Evolutionary conservation across 2,797 vertebrate genomes (phyloP), one percentile per base, ranked within the genome.

Genomic region (Tauraco hartlaubi): DNA sequence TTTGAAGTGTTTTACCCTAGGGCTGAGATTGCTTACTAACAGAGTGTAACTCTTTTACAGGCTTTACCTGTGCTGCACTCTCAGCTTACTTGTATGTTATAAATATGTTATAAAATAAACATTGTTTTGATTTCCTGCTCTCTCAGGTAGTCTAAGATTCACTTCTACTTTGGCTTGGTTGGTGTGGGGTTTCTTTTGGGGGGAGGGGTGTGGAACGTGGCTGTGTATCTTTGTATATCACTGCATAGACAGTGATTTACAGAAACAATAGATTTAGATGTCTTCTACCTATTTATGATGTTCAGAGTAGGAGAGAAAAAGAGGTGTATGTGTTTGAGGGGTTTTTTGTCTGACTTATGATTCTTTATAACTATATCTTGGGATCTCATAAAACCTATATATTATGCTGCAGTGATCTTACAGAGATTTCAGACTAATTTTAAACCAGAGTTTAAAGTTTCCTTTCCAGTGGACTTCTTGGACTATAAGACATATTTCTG

Each of bases 151-250:
- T 31, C 21, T 48, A 58, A 46, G 33, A 73, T 44, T 85, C 5
- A 59, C 7, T 54, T 84, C 12, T 63, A 7, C 1, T 61, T 78
- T 28, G 8, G 1, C 1, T 17, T 71, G 9, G 12, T 39, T 39
- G 39, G 39, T 11, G 0, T 1, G 22, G 28, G 13, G 39, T 66
- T 48, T 55, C 15, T n/a, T 58, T 37, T 37, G 18, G 7, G 6
- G 5, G 3, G 5, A 1, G 5, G 0, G 0, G 3, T 8, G 10
- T 35, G 4, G 15, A 72, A 54, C 2, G 11, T 69, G 29, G 0
- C 17, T 58, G 3, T 63, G 13, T 73, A 49, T 62, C 23, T 85
- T 7, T 68, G 29, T 55, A 11, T 78, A 52, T 77, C 31, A 59
- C 12, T 58, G 48, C 9, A 43, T 49, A 58, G 0, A 44, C 15